phyloP scores from a whole-genome alignment of 30 jellyfish, hydroid and myxozoan genomes.

The Aurelia aurita complex sp. Pacific region DNA sequence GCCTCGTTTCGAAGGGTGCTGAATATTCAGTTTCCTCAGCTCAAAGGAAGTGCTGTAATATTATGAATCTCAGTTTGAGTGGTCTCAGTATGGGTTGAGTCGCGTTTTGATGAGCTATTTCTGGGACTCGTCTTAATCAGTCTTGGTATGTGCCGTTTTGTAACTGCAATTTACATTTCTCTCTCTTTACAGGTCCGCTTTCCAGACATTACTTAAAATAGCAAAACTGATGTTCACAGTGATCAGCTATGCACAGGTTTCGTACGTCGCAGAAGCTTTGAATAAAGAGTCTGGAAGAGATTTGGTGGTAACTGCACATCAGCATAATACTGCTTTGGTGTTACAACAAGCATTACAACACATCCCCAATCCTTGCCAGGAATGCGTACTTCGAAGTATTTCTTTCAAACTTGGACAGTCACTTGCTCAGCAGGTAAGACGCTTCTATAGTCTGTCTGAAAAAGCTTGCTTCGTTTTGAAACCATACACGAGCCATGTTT shows the following conservation, averaged over 20 bases:
- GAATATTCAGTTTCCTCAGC: no score
- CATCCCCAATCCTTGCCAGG: conserved; percentile 90
- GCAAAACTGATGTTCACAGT: conserved; percentile 92
- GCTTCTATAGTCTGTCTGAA: no score
- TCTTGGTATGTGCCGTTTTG: no score
- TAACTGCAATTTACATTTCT: no score
- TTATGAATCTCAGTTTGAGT: no score
- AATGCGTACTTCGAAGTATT: conserved; percentile 74
- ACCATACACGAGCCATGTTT: no score
- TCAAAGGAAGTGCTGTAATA: no score
- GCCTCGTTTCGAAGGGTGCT: no score
- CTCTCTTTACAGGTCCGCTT: conserved; percentile 75
- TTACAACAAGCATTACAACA: conserved; percentile 90
- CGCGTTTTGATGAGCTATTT: no score
- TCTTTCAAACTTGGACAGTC: conserved; percentile 91
- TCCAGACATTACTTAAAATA: conserved; percentile 80
- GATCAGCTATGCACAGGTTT: conserved; percentile 84
- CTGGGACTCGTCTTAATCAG: no score
- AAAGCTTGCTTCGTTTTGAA: no score
- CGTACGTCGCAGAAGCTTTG: conserved; percentile 92
- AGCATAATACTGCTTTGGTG: conserved; percentile 78
- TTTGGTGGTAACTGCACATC: conserved; percentile 63
- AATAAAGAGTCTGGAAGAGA: conserved; percentile 86
- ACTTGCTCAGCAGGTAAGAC: conserved; percentile 66
- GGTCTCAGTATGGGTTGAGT: no score